Evolutionary conservation across 2,888 invertebrate genomes (phyloP).

Genomic region (Herminia tarsipennalis): DNA sequence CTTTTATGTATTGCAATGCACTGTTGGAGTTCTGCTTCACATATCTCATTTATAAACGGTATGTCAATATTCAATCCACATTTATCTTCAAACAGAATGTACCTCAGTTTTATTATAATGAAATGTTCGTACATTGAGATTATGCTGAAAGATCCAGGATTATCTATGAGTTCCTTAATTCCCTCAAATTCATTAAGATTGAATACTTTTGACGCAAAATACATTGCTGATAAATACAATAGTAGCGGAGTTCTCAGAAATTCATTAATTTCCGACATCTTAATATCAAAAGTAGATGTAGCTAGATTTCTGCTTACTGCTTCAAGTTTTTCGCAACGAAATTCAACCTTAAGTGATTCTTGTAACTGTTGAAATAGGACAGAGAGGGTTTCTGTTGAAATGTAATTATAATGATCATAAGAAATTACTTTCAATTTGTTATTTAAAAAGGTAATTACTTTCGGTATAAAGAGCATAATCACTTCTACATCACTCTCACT

Average conservation of each 20-base stretch:
- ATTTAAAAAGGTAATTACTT: too few relatives aligned
- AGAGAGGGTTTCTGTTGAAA: too few relatives aligned
- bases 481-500: constrained; percentile 9
- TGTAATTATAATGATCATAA: too few relatives aligned
- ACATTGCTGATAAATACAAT: constrained; percentile 13
- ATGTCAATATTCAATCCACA: constrained; percentile 12
- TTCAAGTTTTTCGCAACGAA: neutral
- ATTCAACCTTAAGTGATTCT: too few relatives aligned
- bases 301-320: neutral
- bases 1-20: constrained; percentile 19
- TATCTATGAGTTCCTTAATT: constrained; percentile 4
- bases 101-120: constrained; percentile 16
- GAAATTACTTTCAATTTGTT: too few relatives aligned
- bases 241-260: constrained; percentile 13
- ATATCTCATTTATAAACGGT: constrained; percentile 7
- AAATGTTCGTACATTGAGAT: constrained; percentile 20
- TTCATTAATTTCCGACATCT: neutral
- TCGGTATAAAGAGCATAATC: neutral
- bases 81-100: constrained; percentile 20
- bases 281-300: neutral
- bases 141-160: constrained; percentile 13
- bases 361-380: too few relatives aligned
- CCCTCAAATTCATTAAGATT: neutral
- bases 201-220: constrained; percentile 9
- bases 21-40: constrained; percentile 12